Base-by-base conservation (phyloP, 2,113 vertebrate genomes). In the Trematocara unimaculatum region DNA sequence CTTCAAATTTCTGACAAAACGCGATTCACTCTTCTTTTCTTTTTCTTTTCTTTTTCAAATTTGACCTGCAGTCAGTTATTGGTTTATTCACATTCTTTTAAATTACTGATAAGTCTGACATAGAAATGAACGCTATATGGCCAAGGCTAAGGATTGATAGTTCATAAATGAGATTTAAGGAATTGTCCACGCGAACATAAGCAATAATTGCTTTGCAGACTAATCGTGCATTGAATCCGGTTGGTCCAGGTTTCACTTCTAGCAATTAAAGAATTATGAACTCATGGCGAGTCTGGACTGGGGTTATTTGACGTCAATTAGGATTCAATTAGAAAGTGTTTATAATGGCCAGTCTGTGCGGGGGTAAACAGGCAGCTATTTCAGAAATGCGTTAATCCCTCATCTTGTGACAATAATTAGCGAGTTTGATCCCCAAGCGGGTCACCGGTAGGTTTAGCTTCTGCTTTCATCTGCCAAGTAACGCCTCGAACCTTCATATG, bases 251-350 rank as follows among this genome's bases (percentile, higher is more conserved):
- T 94, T 94, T 93, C 87, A 84, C 82, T 80, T 80, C 78, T 82
- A 92, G 96, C 97, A 98, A 97, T 98, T 97, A 98, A 97, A 97
- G 96, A 97, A 97, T 97, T 97, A 97, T 98, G 97, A 98, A 97
- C 95, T 95, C 96, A 96, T 96, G 97, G 95, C 92, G 96, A 97
- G 97, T 95, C 94, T 96, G 97, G 95, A 94, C 97, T 94, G 96
- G 95, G 94, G 97, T 97, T 97, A 99, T 99, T 98, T 95, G 97
- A 98, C 97, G 96, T 97, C 96, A 97, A 99, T 99, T 99, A 99
- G 97, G 98, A 98, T 98, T 99, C 98, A 98, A 99, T 99, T 99
- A 99, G 97, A 98, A 99, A 98, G 97, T 96, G 97, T 98, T 99
- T 99, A 98, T 97, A 97, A 96, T 93, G 93, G 96, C 85, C 90